Conservation (phyloP, 2,797 vertebrate species). For the Rhabdomys pumilio region DNA sequence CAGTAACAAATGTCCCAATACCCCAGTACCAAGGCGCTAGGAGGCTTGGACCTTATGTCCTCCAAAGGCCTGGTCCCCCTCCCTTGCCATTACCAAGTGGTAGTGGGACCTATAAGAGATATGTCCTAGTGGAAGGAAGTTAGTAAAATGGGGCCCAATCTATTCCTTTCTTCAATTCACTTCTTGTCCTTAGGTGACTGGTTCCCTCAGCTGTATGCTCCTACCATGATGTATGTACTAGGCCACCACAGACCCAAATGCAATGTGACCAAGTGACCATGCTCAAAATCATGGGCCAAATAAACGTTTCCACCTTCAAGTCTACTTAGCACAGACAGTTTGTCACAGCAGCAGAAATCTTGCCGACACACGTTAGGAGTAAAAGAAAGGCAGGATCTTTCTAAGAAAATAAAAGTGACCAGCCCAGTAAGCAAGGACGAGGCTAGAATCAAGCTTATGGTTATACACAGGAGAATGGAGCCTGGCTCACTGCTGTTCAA, state of each 20-base stretch:
- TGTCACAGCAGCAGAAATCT: not conserved
- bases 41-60: not conserved
- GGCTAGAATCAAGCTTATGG: not conserved
- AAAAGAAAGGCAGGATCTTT: not conserved
- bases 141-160: not conserved
- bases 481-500: not conserved
- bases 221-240: not conserved
- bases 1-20: not conserved
- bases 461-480: not conserved
- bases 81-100: not conserved
- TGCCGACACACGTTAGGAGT: not conserved
- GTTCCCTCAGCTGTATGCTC: not conserved
- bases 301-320: not conserved
- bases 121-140: not conserved
- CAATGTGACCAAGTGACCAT: not conserved
- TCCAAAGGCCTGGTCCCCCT: not conserved
- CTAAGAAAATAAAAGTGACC: constrained; percentile 17
- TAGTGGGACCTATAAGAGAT: too few species aligned
- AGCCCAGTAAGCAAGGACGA: not conserved
- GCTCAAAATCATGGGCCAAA: not conserved
- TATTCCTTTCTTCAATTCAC: not conserved
- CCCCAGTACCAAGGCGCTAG: not conserved
- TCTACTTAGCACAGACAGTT: not conserved
- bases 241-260: not conserved
- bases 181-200: not conserved